Evolutionary conservation across 2,113 vertebrate genomes (phyloP).

Genomic region (Bettongia penicillata): DNA sequence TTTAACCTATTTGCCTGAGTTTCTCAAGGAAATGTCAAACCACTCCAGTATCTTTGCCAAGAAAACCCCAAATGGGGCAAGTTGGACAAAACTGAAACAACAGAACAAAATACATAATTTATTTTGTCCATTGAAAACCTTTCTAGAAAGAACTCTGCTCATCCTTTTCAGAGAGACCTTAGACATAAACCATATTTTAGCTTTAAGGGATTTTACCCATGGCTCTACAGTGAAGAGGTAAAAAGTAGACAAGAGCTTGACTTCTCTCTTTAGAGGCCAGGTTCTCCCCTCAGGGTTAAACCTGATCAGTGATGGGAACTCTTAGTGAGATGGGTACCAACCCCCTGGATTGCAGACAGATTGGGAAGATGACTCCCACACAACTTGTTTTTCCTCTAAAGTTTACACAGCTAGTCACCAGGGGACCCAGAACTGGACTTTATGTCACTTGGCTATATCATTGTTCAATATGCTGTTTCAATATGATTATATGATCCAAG

Average conservation of each 20-base stretch:
- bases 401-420: no score
- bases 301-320: no score
- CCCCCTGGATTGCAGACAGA: no score
- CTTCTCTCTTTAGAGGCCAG: background rate
- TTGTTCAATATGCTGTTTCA: no score
- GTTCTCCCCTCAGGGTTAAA: no score
- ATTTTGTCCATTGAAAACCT: background rate
- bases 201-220: background rate
- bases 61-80: background rate
- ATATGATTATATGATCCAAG: no score
- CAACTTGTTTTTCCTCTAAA: no score
- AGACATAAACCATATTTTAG: background rate
- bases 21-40: background rate
- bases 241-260: background rate
- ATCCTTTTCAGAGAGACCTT: background rate
- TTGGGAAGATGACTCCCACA: no score
- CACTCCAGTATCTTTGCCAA: background rate
- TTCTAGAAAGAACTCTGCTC: background rate
- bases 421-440: no score
- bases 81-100: background rate
- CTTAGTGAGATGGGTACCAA: no score
- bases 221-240: no score
- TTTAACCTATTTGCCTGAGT: background rate
- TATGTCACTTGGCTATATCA: no score
- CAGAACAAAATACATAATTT: background rate